phyloP scores from a whole-genome alignment of 2,888 invertebrate species.

The Conus canariensis region DNA sequence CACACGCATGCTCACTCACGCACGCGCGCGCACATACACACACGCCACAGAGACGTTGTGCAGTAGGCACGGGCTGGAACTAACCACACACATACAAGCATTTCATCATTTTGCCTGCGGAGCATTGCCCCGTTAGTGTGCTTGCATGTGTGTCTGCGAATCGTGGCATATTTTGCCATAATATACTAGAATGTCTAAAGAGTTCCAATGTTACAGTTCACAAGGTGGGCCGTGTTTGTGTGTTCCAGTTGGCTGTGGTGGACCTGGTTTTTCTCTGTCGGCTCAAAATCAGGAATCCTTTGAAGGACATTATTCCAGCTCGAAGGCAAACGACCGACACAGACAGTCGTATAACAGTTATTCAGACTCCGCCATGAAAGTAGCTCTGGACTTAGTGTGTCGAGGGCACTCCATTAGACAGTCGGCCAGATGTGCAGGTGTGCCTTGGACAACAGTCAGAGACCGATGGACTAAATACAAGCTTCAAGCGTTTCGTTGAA shows the following conservation, averaged over 20 bases:
- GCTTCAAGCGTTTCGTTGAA: not conserved
- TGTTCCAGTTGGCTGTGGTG: conserved; percentile 25
- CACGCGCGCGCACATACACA: too few relatives aligned
- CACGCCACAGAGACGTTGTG: too few relatives aligned
- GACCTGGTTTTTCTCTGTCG: not conserved
- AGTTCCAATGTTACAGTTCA: too few relatives aligned
- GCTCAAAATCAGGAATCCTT: not conserved
- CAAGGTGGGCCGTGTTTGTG: conserved; percentile 1
- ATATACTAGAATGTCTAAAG: too few relatives aligned
- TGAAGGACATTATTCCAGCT: not conserved
- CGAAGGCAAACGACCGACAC: not conserved
- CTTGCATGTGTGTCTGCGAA: too few relatives aligned
- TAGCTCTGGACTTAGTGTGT: not conserved
- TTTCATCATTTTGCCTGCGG: too few relatives aligned
- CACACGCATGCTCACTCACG: too few relatives aligned
- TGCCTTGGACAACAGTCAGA: conserved; percentile 12
- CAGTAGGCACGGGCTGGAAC: too few relatives aligned
- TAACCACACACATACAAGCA: too few relatives aligned
- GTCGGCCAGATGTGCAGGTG: conserved; percentile 14
- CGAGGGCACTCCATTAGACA: conserved; percentile 9
- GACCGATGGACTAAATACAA: conserved; percentile 18
- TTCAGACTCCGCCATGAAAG: not conserved
- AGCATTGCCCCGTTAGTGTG: too few relatives aligned
- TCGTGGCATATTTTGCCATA: too few relatives aligned
- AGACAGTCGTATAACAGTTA: conserved; percentile 2